Conservation (phyloP, 2,888 invertebrate species). For the Drosophila cracens region DNA sequence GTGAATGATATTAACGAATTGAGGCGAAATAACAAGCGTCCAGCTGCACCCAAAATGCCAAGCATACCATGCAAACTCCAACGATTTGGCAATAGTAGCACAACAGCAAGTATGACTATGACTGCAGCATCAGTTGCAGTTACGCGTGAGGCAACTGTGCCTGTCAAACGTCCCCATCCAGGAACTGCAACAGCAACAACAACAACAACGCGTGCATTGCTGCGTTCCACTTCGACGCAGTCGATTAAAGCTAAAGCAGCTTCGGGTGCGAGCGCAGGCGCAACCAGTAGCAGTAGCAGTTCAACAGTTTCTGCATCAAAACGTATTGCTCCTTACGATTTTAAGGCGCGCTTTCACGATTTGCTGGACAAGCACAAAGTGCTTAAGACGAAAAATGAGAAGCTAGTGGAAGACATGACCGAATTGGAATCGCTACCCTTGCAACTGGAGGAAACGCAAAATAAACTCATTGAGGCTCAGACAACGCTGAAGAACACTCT, state of each 20-base stretch:
- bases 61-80: conserved; percentile 78
- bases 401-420: conserved; percentile 85
- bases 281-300: conserved; percentile 4
- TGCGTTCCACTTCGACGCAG: conserved; percentile 27
- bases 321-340: conserved; percentile 88
- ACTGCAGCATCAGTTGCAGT: conserved; percentile 9
- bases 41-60: conserved; percentile 78
- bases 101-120: conserved; percentile 1
- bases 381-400: conserved; percentile 86
- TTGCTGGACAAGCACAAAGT: conserved; percentile 87
- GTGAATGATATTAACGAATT: conserved; percentile 78
- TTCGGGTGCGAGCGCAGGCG: neutral
- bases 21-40: conserved; percentile 62
- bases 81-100: conserved; percentile 48
- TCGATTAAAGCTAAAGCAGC: conserved; percentile 28
- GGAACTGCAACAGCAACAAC: conserved; percentile 3
- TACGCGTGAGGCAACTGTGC: conserved; percentile 19
- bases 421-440: conserved; percentile 86
- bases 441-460: conserved; percentile 86
- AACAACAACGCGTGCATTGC: conserved; percentile 12
- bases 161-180: conserved; percentile 20
- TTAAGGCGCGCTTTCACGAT: conserved; percentile 88
- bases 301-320: conserved; percentile 73
- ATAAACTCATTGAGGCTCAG: conserved; percentile 75
- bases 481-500: conserved; percentile 74